Conservation (phyloP, 2,113 vertebrate species). For the Podarcis muralis region DNA sequence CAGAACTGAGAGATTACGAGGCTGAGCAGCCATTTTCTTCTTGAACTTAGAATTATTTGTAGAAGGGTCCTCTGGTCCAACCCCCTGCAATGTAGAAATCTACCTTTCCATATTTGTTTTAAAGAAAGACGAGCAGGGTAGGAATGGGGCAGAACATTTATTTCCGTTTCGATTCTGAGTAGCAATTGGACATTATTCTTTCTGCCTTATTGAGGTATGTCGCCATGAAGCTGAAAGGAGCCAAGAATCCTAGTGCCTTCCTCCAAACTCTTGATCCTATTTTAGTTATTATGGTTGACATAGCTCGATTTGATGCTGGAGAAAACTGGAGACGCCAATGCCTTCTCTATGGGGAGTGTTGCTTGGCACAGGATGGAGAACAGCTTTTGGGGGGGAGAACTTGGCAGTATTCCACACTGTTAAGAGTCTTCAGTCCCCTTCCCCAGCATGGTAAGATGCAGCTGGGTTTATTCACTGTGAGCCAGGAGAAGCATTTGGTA, state of each 20-base stretch:
- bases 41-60: not conserved
- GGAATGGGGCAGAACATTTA: not conserved
- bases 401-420: not conserved
- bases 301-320: not conserved
- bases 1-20: not conserved
- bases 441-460: not conserved
- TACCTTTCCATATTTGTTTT: too few species aligned
- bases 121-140: not conserved
- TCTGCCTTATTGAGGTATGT: not conserved
- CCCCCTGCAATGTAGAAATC: too few species aligned
- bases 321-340: not conserved
- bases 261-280: not conserved
- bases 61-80: too few species aligned
- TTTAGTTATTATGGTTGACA: not conserved
- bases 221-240: not conserved
- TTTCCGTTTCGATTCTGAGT: not conserved
- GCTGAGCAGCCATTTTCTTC: not conserved
- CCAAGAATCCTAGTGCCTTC: not conserved
- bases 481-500: constrained; percentile 7
- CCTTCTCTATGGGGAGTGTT: not conserved
- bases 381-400: not conserved
- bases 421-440: not conserved
- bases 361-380: not conserved
- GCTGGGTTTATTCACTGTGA: not conserved
- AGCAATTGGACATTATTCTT: not conserved